Conservation (phyloP, 1,140 invertebrate species). For the Caenorhabditis inopinata region DNA sequence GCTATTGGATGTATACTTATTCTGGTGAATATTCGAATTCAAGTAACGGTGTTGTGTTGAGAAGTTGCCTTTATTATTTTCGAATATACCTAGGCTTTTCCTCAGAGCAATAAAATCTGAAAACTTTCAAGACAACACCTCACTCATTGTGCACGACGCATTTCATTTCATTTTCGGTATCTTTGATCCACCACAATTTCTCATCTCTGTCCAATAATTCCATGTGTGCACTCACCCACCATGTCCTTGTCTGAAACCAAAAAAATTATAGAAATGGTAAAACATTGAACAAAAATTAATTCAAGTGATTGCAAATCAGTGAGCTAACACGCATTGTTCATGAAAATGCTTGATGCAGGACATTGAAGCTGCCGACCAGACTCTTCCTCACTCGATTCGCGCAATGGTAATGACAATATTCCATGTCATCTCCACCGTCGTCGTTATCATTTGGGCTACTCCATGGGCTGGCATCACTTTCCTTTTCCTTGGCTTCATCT, state of each 20-base stretch:
- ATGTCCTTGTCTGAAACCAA: not conserved
- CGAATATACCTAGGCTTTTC: too few relatives aligned
- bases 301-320: not conserved
- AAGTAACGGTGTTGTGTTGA: too few relatives aligned
- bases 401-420: conserved; percentile 34
- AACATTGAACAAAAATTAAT: too few relatives aligned
- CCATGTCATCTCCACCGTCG: conserved; percentile 21
- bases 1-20: not conserved
- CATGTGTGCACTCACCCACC: not conserved
- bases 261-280: too few relatives aligned
- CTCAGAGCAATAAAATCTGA: too few relatives aligned
- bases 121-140: too few relatives aligned
- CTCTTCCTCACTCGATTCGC: conserved; percentile 33
- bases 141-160: too few relatives aligned
- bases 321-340: not conserved
- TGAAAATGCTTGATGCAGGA: conserved; percentile 17
- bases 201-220: not conserved
- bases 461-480: conserved; percentile 16
- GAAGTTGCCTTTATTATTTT: too few relatives aligned
- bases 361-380: conserved; percentile 38
- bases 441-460: conserved; percentile 42
- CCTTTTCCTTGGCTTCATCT: conserved; percentile 9
- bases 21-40: conserved; percentile 17
- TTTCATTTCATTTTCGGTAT: too few relatives aligned
- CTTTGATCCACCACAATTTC: not conserved